Evolutionary conservation across 2,113 vertebrate genomes (phyloP).

Genomic region (Bos indicus): DNA sequence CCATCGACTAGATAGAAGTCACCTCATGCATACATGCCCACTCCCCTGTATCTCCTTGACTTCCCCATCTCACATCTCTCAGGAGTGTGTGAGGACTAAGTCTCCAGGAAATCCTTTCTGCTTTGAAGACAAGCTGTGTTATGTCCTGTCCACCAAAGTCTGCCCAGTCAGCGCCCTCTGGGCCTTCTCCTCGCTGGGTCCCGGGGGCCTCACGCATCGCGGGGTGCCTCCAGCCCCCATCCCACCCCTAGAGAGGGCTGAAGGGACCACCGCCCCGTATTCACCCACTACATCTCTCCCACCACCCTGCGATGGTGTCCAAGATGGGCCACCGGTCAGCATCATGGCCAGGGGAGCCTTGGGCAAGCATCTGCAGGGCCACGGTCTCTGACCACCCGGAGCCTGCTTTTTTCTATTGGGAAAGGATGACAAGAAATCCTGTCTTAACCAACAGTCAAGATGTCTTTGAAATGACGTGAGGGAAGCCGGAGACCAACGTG

Average conservation of each 20-base stretch:
- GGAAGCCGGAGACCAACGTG: not conserved
- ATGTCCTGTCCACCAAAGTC: fast-evolving
- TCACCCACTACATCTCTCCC: not conserved
- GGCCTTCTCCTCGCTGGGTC: not conserved
- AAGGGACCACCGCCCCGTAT: fast-evolving
- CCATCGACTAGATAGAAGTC: not conserved
- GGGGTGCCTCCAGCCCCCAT: no score
- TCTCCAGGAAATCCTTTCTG: not conserved
- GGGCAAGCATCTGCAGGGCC: not conserved
- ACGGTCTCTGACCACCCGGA: not conserved
- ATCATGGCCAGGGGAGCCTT: not conserved
- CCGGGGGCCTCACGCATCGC: fast-evolving
- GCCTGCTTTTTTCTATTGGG: not conserved
- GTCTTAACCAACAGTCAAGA: not conserved
- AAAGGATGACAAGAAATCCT: not conserved
- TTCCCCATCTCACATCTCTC: not conserved
- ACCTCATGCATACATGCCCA: not conserved
- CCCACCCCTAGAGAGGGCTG: no score
- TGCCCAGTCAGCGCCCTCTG: not conserved
- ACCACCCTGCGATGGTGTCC: not conserved
- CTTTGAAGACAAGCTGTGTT: not conserved
- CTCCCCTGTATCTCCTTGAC: not conserved
- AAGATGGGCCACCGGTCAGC: not conserved
- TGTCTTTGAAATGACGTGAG: not conserved
- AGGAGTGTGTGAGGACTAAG: not conserved